Evolutionary conservation across 2,113 vertebrate genomes (phyloP).

Genomic region (Phainopepla nitens): DNA sequence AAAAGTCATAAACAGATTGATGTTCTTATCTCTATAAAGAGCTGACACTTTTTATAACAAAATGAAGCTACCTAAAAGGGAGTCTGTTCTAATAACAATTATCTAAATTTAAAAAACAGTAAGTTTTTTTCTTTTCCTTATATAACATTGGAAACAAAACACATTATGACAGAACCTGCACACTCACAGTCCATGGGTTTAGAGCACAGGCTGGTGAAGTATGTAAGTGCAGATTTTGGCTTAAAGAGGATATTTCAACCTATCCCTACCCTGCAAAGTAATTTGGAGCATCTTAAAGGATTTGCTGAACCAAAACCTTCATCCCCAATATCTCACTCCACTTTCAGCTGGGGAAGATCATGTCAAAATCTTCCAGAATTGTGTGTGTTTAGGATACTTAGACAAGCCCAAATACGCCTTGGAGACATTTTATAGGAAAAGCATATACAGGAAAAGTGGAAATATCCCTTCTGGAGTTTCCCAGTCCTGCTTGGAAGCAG

Average conservation of each 20-base stretch:
- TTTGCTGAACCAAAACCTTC: neutral
- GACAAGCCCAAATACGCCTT: neutral
- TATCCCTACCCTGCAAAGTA: neutral
- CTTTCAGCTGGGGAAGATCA: neutral
- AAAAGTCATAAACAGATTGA: neutral
- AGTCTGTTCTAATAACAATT: neutral
- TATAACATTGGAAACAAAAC: accelerated
- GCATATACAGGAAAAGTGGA: neutral
- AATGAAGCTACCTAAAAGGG: neutral
- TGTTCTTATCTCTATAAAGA: neutral
- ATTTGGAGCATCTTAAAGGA: neutral
- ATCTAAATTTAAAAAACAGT: neutral
- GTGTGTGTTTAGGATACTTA: neutral
- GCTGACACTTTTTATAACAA: neutral
- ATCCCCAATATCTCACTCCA: neutral
- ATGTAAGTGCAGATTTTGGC: neutral
- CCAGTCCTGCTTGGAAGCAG: neutral
- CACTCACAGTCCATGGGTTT: neutral
- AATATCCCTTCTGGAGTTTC: neutral
- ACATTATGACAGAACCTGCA: neutral
- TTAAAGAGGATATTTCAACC: neutral
- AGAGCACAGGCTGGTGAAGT: neutral
- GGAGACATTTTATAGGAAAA: neutral
- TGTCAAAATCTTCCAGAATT: neutral
- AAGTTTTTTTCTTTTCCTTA: neutral